These are phyloP conservation scores for Formica exsecta DNA, from an alignment of 1,140 invertebrate genomes.

Conservation along the genomic window DNA sequence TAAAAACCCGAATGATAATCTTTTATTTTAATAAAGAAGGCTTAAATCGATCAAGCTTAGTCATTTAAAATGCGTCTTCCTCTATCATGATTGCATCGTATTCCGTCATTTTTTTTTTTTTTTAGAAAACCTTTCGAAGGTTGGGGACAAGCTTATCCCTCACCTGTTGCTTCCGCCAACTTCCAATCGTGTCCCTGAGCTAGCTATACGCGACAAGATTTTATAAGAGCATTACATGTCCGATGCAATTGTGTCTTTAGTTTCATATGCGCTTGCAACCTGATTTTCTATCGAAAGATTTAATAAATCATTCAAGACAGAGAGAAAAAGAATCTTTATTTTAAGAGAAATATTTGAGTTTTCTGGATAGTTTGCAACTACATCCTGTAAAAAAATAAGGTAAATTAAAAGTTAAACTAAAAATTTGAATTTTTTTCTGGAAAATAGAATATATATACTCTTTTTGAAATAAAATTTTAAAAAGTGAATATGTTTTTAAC, in stretches of 20 bases:
- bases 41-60: conserved; percentile 8
- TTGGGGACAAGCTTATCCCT: conserved; percentile 13
- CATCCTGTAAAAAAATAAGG: background rate
- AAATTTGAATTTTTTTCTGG: background rate
- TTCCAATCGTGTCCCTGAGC: conserved; percentile 17
- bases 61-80: background rate
- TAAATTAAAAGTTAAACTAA: background rate
- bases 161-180: conserved; percentile 44
- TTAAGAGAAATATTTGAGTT: background rate
- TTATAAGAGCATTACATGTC: conserved; percentile 32
- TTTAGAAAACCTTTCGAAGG: conserved; percentile 32
- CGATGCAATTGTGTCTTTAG: conserved; percentile 21
- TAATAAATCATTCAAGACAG: background rate
- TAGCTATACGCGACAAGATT: conserved; percentile 36
- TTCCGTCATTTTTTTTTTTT: background rate
- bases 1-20: too few species aligned
- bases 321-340: background rate
- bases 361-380: background rate
- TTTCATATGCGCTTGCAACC: background rate
- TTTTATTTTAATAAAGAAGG: background rate
- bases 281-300: conserved; percentile 8
- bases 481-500: background rate
- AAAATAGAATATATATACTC: background rate
- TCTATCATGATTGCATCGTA: background rate
- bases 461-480: background rate